Evolutionary conservation across 1,140 invertebrate species (phyloP).

Genomic region (Tetragonula clypearis): DNA sequence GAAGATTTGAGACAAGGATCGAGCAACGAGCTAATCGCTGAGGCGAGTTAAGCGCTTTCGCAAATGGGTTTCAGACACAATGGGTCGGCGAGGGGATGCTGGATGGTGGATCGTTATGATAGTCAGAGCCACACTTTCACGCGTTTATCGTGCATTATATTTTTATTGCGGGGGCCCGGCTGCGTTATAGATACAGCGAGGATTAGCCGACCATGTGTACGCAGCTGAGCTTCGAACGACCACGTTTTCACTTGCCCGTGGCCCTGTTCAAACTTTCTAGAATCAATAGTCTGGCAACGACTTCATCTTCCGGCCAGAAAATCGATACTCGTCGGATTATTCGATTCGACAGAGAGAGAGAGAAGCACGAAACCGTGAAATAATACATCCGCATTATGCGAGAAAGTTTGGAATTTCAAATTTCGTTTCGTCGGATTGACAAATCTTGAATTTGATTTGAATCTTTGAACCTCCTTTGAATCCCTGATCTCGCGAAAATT

Average conservation of each 20-base stretch:
- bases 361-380: background rate
- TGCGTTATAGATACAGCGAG: conserved; percentile 53
- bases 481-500: background rate
- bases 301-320: conserved; percentile 47
- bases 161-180: conserved; percentile 66
- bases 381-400: background rate
- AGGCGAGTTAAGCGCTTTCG: conserved; percentile 59
- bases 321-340: too few species aligned
- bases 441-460: background rate
- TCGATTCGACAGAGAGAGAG: too few species aligned
- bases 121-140: conserved; percentile 52
- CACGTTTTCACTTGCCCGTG: conserved; percentile 44
- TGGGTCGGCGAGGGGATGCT: background rate
- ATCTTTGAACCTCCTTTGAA: background rate
- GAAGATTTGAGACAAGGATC: conserved; percentile 41
- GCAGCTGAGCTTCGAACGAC: conserved; percentile 63
- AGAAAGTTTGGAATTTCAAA: background rate
- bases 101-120: background rate
- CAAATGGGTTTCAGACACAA: conserved; percentile 55
- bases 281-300: conserved; percentile 58
- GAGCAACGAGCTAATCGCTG: conserved; percentile 35
- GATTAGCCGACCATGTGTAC: conserved; percentile 68
- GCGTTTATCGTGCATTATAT: conserved; percentile 73
- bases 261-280: conserved; percentile 50
- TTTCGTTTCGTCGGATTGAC: background rate